phyloP scores from a whole-genome alignment of 1,140 invertebrate genomes.

The Lerema accius region DNA sequence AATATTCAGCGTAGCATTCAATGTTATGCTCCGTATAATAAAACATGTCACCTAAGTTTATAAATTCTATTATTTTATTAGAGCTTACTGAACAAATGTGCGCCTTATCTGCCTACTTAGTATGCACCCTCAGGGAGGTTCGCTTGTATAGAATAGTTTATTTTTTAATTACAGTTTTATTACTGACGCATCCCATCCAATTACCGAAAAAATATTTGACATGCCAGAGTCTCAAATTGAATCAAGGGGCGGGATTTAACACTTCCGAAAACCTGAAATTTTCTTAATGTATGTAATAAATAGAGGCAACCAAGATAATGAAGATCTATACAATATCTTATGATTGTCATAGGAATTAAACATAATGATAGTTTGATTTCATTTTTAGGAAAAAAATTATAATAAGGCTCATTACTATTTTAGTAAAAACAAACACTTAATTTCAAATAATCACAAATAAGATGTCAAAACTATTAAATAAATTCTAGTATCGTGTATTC shows the following conservation, averaged over 20 bases:
- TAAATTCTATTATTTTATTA: slow-evolving; percentile 79
- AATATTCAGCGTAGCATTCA: background rate
- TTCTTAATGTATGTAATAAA: no score
- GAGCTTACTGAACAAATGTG: slow-evolving; percentile 71
- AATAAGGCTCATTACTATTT: no score
- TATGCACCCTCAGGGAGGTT: slow-evolving; percentile 74
- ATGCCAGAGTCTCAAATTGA: slow-evolving; percentile 11
- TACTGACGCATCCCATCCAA: slow-evolving; percentile 73
- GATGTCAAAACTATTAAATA: no score
- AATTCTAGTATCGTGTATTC: slow-evolving; percentile 6
- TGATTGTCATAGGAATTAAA: no score
- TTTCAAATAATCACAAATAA: no score
- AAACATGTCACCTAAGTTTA: slow-evolving; percentile 48
- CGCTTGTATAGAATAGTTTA: slow-evolving; percentile 74
- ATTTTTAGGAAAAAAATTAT: no score
- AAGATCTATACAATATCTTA: no score
- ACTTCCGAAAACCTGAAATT: background rate
- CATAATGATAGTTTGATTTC: no score
- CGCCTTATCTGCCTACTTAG: slow-evolving; percentile 66
- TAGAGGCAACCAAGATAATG: no score
- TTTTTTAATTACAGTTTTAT: slow-evolving; percentile 81
- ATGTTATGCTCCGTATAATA: slow-evolving; percentile 37
- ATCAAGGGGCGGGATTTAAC: slow-evolving; percentile 17
- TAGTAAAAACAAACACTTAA: no score
- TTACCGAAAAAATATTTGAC: slow-evolving; percentile 66